phyloP scores from a whole-genome alignment of 2,888 invertebrate genomes.

The Crematogaster levior region DNA sequence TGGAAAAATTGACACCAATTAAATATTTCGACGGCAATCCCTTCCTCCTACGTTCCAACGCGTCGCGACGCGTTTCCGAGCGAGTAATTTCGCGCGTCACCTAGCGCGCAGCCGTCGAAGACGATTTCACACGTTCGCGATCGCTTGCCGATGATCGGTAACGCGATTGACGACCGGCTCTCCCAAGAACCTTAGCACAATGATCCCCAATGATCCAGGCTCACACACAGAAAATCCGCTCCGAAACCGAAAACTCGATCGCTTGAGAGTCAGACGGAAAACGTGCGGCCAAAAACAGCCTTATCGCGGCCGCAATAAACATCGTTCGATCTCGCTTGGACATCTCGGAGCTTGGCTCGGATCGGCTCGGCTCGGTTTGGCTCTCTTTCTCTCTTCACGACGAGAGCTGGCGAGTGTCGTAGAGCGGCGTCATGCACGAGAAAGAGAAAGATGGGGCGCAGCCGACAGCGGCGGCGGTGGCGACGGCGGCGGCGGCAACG shows the following conservation, averaged over 20 bases:
- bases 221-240: background rate
- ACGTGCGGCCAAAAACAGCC: slow-evolving; percentile 2
- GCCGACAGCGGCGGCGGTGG: background rate
- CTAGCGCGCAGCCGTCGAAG: slow-evolving; percentile 7
- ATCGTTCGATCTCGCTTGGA: slow-evolving; percentile 45
- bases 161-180: slow-evolving; percentile 13
- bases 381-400: slow-evolving; percentile 8
- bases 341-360: slow-evolving; percentile 34
- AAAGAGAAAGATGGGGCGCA: slow-evolving; percentile 51
- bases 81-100: slow-evolving; percentile 10
- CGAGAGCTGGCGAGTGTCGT: slow-evolving; percentile 1
- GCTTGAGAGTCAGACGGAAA: background rate
- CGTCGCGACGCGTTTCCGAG: background rate
- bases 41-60: background rate
- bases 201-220: too few species aligned
- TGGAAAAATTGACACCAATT: background rate
- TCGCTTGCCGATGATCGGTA: slow-evolving; percentile 46
- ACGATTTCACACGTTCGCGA: background rate
- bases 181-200: too few species aligned
- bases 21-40: background rate
- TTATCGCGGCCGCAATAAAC: slow-evolving; percentile 45
- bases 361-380: background rate
- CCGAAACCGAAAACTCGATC: background rate
- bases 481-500: slow-evolving; percentile 17
- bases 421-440: slow-evolving; percentile 5